A percentile compares a stretch with the other conserved stretches of the same genome.
phyloP scores from a whole-genome alignment of 2,797 vertebrate species.

The Enteromius treurensis region DNA sequence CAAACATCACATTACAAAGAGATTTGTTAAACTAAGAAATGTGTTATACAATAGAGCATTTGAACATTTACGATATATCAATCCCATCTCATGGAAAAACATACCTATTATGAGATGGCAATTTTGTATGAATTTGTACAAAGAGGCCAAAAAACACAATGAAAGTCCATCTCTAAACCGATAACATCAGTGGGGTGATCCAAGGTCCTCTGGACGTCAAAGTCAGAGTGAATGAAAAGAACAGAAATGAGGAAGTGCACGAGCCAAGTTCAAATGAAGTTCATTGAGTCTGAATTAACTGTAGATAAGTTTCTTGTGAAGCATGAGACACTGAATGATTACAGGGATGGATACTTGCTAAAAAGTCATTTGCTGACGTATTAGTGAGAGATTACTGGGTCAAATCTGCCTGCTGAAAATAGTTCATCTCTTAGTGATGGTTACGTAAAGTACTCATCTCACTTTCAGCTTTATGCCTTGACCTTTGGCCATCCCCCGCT shows the following conservation, averaged over 20 bases:
- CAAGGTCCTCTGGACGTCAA: not conserved
- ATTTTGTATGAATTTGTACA: not conserved
- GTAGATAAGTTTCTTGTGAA: not conserved
- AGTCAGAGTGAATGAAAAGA: not conserved
- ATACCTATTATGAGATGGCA: not conserved
- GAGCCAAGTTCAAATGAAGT: conserved; percentile 25
- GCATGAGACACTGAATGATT: not conserved
- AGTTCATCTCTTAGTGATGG: conserved; percentile 20
- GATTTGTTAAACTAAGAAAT: not conserved
- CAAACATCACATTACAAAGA: not conserved
- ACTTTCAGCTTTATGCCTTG: conserved; percentile 28
- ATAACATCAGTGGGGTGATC: not conserved
- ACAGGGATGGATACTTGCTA: not conserved
- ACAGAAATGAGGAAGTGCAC: not conserved
- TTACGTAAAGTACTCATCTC: conserved; percentile 42
- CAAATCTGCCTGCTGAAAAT: not conserved
- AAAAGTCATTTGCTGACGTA: conserved; percentile 1
- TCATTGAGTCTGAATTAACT: conserved; percentile 6
- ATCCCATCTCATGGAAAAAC: not conserved
- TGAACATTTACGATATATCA: not conserved
- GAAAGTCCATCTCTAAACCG: too few species aligned
- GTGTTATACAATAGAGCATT: not conserved
- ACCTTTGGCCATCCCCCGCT: conserved; percentile 11
- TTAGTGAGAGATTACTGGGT: conserved; percentile 28
- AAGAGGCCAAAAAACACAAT: too few species aligned